These are phyloP conservation scores for Scalopus aquaticus DNA, from an alignment of 2,113 vertebrate species.

Conservation along the genomic window DNA sequence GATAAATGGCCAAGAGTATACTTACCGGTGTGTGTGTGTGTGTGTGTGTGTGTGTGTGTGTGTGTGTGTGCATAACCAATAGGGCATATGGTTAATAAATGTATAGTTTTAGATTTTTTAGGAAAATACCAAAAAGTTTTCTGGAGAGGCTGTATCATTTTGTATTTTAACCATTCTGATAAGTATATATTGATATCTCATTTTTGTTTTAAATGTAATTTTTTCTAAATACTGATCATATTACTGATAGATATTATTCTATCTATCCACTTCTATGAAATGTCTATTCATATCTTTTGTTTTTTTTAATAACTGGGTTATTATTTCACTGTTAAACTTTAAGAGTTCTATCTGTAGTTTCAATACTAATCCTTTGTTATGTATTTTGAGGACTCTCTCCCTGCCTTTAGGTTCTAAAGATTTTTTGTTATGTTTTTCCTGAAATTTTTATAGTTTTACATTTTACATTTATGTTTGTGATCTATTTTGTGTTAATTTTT, in stretches of 20 bases:
- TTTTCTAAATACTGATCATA: background rate
- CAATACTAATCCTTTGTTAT: background rate
- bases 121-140: background rate
- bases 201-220: background rate
- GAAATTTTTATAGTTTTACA: background rate
- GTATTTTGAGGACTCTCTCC: background rate
- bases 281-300: background rate
- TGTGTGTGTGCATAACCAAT: too few relatives aligned
- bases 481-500: background rate
- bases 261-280: background rate
- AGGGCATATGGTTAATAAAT: background rate
- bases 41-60: too few relatives aligned
- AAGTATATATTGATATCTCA: background rate
- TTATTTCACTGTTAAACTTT: background rate
- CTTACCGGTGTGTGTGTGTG: too few relatives aligned
- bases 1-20: background rate
- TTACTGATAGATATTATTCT: background rate
- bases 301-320: background rate
- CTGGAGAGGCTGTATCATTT: background rate
- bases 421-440: background rate
- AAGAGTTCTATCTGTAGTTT: slow-evolving; percentile 2
- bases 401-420: background rate
- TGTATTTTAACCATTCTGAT: background rate
- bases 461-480: background rate
- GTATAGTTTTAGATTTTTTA: background rate